Conservation (phyloP, 2,888 invertebrate genomes). For the Coelogynopora nodosa region DNA sequence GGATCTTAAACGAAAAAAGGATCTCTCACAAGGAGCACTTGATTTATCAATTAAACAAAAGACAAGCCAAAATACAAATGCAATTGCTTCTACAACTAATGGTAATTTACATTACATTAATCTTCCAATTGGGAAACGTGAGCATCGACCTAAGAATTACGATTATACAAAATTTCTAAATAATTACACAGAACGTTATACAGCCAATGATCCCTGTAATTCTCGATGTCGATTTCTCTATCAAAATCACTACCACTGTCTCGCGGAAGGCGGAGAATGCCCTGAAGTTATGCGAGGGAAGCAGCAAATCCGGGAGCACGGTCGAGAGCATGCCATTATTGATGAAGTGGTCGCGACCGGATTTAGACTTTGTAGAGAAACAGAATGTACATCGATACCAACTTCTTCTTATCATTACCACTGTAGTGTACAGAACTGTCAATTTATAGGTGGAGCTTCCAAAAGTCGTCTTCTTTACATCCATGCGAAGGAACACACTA, state of each 20-base stretch:
- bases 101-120: background rate
- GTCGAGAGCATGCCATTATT: conserved; percentile 22
- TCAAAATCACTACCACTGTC: conserved; percentile 81
- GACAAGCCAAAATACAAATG: background rate
- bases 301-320: conserved; percentile 35
- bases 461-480: conserved; percentile 10
- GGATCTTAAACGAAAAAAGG: background rate
- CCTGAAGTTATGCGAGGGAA: conserved; percentile 39
- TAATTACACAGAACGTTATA: conserved; percentile 53
- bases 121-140: background rate
- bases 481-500: conserved; percentile 1
- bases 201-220: conserved; percentile 63
- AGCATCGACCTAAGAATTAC: background rate
- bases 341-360: conserved; percentile 32
- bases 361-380: conserved; percentile 16
- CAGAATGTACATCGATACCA: background rate
- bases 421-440: background rate
- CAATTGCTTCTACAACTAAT: background rate
- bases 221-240: conserved; percentile 68
- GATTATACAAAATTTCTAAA: background rate
- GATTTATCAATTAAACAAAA: background rate
- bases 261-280: conserved; percentile 34
- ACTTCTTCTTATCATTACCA: conserved; percentile 28
- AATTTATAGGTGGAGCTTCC: background rate
- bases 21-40: background rate